A percentile compares a stretch with the other conserved stretches of the same genome.
Evolutionary conservation across 2,888 invertebrate species (phyloP).

Genomic region (Noctuana brunneofusca): DNA sequence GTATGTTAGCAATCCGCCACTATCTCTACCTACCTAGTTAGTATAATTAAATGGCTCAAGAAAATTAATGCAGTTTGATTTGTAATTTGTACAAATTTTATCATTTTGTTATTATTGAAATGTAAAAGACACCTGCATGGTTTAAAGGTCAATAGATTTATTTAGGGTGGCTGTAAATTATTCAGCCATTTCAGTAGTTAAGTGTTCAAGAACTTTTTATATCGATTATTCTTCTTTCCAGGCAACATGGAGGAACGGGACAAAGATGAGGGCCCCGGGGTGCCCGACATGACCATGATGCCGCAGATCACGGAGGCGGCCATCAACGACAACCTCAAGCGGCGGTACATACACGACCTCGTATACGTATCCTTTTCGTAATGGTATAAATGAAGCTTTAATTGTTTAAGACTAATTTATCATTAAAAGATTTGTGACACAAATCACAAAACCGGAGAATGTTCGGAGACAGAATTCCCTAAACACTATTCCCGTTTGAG

Average conservation of each 20-base stretch:
- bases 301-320: slow-evolving; percentile 94
- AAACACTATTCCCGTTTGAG: neutral
- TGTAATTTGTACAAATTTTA: too few species aligned
- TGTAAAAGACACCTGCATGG: neutral
- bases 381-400: too few species aligned
- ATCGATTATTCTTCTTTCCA: slow-evolving; percentile 45
- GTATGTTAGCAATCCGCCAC: slow-evolving; percentile 2
- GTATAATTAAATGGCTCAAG: slow-evolving; percentile 12
- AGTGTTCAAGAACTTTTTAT: too few species aligned
- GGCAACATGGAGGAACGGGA: slow-evolving; percentile 75
- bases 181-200: too few species aligned
- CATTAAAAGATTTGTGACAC: too few species aligned
- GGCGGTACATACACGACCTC: slow-evolving; percentile 91
- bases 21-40: neutral
- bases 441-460: too few species aligned
- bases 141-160: too few species aligned
- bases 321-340: slow-evolving; percentile 93
- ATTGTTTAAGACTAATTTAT: too few species aligned
- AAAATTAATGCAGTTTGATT: slow-evolving; percentile 16
- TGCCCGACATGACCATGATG: slow-evolving; percentile 95
- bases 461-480: too few species aligned
- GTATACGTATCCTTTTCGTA: slow-evolving; percentile 94
- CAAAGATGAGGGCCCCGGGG: slow-evolving; percentile 85
- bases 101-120: too few species aligned
- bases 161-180: too few species aligned